Evolutionary conservation across 2,113 vertebrate genomes (phyloP), one percentile per base, ranked within the genome.

Genomic region (Bombycilla garrulus): DNA sequence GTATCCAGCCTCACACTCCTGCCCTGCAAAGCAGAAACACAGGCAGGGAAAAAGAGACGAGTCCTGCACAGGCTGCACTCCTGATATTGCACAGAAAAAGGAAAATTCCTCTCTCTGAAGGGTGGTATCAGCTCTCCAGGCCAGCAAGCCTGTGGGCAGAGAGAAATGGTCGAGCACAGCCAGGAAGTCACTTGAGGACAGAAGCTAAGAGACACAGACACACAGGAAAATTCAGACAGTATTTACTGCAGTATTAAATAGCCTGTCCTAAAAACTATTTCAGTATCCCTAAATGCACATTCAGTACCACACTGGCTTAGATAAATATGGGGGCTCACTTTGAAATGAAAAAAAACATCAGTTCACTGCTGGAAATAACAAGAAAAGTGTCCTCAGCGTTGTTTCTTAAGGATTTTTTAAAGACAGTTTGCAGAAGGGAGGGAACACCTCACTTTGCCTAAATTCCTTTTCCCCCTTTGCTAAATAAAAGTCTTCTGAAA

Each of bases 401-500:
- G 47, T 22, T 72, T 35, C 93, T 90, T 56, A 58, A 86, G 38
- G 45, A 86, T 42, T 94, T 88, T 88, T 81, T 78, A 79, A 81
- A 76, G 77, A 31, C n/a, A 58, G 79, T 69, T 86, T 91, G 65
- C 86, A 93, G 64, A 86, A 89, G 84, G 86, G 80, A 93, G 73
- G 57, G 47, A 85, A 67, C 66, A 70, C 48, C 35, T 67, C 24
- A 1, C 21, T 50, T 40, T 69, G 78, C 57, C 33, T 28, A 58
- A 92, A 80, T 45, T 69, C 60, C 38, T 82, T 61, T 74, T 45
- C 23, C 70, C 65, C 11, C 54, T 61, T 79, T 85, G 76, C 96
- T 93, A 97, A 91, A 92, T 95, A 96, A 96, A 92, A 96, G 54
- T 79, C 73, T 91, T 57, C 88, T 67, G 91, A 67, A 91, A 96